Evolutionary conservation across 2,113 vertebrate genomes (phyloP).

Genomic region (Pteruthius melanotis): DNA sequence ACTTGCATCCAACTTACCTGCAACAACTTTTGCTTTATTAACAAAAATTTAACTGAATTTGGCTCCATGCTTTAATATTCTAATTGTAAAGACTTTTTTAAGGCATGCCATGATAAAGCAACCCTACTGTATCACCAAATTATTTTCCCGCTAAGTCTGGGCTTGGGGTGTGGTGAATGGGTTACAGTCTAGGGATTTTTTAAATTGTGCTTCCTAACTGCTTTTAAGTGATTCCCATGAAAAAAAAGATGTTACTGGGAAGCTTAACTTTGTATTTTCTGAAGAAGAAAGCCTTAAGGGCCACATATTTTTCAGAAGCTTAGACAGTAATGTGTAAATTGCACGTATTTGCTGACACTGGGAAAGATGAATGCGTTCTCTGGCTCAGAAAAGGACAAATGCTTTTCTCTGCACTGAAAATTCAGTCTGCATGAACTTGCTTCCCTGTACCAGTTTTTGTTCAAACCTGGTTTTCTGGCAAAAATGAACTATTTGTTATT

Average conservation of each 20-base stretch:
- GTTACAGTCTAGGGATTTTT: background rate
- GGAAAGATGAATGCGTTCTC: constrained; percentile 13
- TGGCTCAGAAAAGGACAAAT: background rate
- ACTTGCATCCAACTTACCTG: background rate
- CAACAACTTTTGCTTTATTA: background rate
- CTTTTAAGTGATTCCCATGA: background rate
- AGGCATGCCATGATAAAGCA: background rate
- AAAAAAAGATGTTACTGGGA: background rate
- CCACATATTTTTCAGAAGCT: background rate
- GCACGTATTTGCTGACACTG: background rate
- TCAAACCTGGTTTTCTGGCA: background rate
- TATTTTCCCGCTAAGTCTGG: background rate
- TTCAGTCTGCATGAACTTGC: background rate
- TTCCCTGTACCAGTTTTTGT: background rate
- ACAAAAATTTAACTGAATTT: background rate
- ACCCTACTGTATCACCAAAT: background rate
- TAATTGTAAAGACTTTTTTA: background rate
- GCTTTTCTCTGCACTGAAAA: background rate
- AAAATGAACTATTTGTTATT: background rate
- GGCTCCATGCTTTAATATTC: background rate
- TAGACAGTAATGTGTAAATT: constrained; percentile 18
- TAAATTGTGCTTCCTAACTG: background rate
- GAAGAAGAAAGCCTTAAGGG: background rate
- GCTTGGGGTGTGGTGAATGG: background rate
- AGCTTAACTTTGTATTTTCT: background rate